Conservation (phyloP, 2,113 vertebrate species). For the Cyanoderma ruficeps region DNA sequence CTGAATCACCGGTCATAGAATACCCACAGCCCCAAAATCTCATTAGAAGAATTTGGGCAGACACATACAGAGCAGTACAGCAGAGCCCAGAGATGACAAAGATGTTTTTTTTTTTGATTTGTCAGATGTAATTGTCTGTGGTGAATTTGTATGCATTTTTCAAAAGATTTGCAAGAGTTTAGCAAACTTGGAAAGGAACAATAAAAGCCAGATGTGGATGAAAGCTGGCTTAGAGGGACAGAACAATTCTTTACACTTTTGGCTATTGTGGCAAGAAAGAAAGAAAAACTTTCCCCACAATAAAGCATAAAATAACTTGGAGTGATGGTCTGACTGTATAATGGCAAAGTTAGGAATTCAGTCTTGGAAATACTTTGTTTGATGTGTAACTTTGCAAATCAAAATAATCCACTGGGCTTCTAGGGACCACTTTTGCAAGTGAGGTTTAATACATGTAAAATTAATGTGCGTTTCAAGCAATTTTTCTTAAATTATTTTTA, state of each 20-base stretch:
- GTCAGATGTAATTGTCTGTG: not conserved
- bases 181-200: not conserved
- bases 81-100: not conserved
- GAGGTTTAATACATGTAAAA: not conserved
- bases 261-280: not conserved
- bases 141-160: conserved; percentile 15
- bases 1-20: not conserved
- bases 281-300: not conserved
- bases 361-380: not conserved
- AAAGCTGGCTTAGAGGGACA: not conserved
- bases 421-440: not conserved
- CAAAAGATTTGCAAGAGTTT: not conserved
- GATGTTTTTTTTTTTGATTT: conserved; percentile 6
- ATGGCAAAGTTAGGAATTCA: not conserved
- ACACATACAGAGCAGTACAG: not conserved
- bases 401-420: not conserved
- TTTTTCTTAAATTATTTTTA: not conserved
- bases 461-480: not conserved
- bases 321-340: not conserved
- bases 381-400: not conserved
- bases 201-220: not conserved
- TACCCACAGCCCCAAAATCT: conserved; percentile 16
- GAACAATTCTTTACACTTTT: not conserved
- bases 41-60: conserved; percentile 5
- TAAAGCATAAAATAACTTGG: not conserved